phyloP scores from a whole-genome alignment of 2,888 invertebrate genomes.

The Protonemura montana region DNA sequence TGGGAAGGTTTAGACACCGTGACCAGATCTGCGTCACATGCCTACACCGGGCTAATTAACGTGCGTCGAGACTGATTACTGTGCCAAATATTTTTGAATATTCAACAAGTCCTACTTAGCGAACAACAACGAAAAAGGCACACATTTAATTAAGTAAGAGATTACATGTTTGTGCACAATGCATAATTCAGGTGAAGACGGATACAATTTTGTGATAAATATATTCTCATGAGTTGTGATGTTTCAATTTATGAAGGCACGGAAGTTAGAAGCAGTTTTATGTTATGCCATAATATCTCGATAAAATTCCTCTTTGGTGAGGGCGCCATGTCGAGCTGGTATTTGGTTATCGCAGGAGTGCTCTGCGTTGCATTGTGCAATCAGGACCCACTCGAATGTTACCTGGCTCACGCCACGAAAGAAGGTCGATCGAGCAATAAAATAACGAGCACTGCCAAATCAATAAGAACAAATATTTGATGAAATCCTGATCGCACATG shows the following conservation, averaged over 20 bases:
- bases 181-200: too few relatives aligned
- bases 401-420: background rate
- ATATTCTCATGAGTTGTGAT: too few relatives aligned
- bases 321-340: too few relatives aligned
- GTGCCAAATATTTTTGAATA: slow-evolving; percentile 16
- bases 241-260: too few relatives aligned
- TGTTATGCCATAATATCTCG: too few relatives aligned
- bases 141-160: background rate
- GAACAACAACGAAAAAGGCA: background rate
- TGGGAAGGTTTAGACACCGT: background rate
- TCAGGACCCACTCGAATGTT: background rate
- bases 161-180: too few relatives aligned
- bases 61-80: slow-evolving; percentile 15
- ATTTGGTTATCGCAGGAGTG: too few relatives aligned
- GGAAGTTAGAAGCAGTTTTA: too few relatives aligned
- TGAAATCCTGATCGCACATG: background rate
- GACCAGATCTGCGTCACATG: slow-evolving; percentile 14
- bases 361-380: too few relatives aligned
- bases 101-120: background rate
- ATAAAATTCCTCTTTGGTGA: too few relatives aligned
- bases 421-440: slow-evolving; percentile 27
- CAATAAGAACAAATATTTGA: slow-evolving; percentile 36
- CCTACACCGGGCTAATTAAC: background rate
- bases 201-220: too few relatives aligned
- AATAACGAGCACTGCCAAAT: slow-evolving; percentile 25